Evolutionary conservation across 2,888 invertebrate species (phyloP), one percentile per base, ranked within the genome.

Genomic region (Caenorhabditis sp.): DNA sequence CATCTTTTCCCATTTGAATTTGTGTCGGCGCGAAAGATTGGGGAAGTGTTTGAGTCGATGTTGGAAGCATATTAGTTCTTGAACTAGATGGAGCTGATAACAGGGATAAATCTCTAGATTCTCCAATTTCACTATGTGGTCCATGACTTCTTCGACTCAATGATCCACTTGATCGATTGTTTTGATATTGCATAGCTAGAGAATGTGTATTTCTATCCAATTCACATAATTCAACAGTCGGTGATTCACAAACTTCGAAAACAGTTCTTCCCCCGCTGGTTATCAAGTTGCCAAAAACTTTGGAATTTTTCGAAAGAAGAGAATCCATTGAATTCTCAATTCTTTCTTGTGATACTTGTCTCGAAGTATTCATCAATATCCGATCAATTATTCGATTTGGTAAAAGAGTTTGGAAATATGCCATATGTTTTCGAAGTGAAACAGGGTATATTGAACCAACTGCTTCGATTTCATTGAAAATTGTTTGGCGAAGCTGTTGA

Each of bases 391-490:
- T 68, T 14, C 72, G 64, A 59, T 56, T 73, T 5, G 59, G 27
- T 20, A 56, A 50, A 1, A 73, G 21, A 0, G 65, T 68, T 63
- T 66, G 62, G 50, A 73, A 68, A 53, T 66, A 68, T 20, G 57
- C 36, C 3, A 59, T 17, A 31, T 73, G 65, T 20, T 52, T 58
- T 12, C 38, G 27, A 5, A 73, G 26, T n/a, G 65, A 59, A 5
- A 49, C 50, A 20, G 72, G 62, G 31, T 60, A 68, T 23, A 68
- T 27, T 1, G 72, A 58, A 0, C 72, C 72, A 20, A 73, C 63
- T 5, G 59, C 72, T 66, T 85, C 85, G 2, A 85, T 76, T 59
- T 85, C 85, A 52, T 76, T 82, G 36, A 85, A 62, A 60, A 82
- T 64, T 7, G 78, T 72, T 14, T 73, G 68, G 20, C 76, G 61